Conservation (phyloP, 35 echinoderm and acorn worm genomes). For the Apostichopus californicus region DNA sequence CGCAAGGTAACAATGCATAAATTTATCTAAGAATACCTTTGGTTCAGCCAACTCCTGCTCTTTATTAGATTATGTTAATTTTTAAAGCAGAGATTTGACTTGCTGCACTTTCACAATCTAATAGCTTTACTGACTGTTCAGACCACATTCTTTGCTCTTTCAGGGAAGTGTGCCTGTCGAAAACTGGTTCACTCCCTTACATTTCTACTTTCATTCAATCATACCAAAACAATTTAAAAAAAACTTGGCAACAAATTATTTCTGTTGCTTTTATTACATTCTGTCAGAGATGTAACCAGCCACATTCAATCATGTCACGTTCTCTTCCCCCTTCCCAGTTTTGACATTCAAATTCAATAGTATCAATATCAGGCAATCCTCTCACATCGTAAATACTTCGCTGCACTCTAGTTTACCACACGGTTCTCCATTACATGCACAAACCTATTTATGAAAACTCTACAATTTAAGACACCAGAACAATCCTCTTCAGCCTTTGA, state of each 20-base stretch:
- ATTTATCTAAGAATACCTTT: no score
- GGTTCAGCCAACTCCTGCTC: no score
- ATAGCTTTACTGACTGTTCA: no score
- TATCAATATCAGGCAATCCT: not conserved
- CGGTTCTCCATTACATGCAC: not conserved
- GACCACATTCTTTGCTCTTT: not conserved
- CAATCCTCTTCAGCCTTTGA: slow-evolving; percentile 1
- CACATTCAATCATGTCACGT: not conserved
- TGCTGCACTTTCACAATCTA: no score
- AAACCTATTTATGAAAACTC: not conserved
- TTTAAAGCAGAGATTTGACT: no score
- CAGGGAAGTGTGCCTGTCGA: not conserved
- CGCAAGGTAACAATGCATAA: no score
- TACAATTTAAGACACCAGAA: not conserved
- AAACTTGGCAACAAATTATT: not conserved
- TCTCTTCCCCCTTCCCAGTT: not conserved
- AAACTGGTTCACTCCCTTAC: not conserved
- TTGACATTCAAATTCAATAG: not conserved
- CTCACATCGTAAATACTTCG: not conserved
- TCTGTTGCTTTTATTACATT: not conserved
- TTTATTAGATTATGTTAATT: no score
- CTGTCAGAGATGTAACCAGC: not conserved
- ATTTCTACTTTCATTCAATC: not conserved
- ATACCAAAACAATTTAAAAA: not conserved
- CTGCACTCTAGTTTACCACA: not conserved